Base-by-base conservation (phyloP, 1,140 invertebrate genomes). In the Dinoponera quadriceps region DNA sequence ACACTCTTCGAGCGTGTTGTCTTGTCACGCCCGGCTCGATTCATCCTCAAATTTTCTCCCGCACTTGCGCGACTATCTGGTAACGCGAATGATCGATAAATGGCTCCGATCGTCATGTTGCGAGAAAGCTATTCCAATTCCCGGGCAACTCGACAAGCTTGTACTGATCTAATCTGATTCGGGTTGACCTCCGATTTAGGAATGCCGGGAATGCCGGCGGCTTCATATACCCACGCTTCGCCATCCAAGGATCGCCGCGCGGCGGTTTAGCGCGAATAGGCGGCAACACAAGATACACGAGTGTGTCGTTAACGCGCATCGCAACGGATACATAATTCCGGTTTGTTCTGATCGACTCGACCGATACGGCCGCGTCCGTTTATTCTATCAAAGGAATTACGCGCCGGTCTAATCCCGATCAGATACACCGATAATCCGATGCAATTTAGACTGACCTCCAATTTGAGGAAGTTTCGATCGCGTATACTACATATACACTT, bases 141-240 rank as follows among this genome's bases (percentile, higher is more conserved):
- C 51, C 60, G 74, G 48, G 69, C 38, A 9, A 44, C 38, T 44
- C 38, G 38, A 29, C 65, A 18, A 38, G 59, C 80, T 75, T 71
- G 33, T 68, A 63, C 82, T 71, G 73, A 80, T 87, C 62, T 85
- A 72, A 88, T 80, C 83, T 78, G 71, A 88, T 85, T 63, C 63
- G 59, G 55, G 62, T 54, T 82, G 71, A 81, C 77, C 85, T 73
- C 57, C 48, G 77, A 80, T 88, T 88, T 83, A 87, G 86, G 83
- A 88, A 88, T 88, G 57, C 66, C 59, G 60, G 57, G 86, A 87
- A 87, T 88, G 63, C 71, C 66, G 68, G 54, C 22, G 71, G 81
- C 49, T 66, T n/a, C 49, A 18, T 59, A 49, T 25, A 68, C 55
- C 14, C 25, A 65, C 60, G 59, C 69, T 44, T 77, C 60, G n/a